Evolutionary conservation across 2,888 invertebrate species (phyloP).

Genomic region (Nemoura dubitans): DNA sequence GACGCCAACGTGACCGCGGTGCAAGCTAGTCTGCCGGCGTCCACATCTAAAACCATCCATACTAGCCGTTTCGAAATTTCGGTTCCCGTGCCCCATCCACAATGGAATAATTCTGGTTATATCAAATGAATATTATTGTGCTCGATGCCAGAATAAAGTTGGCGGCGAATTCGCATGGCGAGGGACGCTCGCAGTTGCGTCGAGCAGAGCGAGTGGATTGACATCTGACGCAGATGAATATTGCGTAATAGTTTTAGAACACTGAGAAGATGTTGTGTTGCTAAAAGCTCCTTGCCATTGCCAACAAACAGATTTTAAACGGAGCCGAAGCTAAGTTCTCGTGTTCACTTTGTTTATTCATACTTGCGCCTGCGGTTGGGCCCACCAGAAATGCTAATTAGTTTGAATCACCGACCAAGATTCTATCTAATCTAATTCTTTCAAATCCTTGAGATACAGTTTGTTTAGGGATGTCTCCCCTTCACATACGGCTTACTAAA

Average conservation of each 20-base stretch:
- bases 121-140: not conserved
- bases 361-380: no score
- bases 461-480: not conserved
- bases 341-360: not conserved
- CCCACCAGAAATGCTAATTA: not conserved
- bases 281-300: not conserved
- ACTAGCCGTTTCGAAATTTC: not conserved
- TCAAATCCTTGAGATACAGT: not conserved
- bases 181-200: not conserved
- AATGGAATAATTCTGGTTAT: constrained; percentile 5
- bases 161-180: not conserved
- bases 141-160: constrained; percentile 5
- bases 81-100: not conserved
- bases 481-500: not conserved
- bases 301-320: not conserved
- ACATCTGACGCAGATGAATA: constrained; percentile 12
- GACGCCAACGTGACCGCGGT: not conserved
- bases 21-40: not conserved
- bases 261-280: not conserved
- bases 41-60: not conserved
- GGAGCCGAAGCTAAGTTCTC: not conserved
- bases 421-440: no score
- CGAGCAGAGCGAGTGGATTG: not conserved
- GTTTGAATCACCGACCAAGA: not conserved
- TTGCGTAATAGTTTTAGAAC: not conserved